Percentiles rank a stretch among this genome's conserved stretches.
These are phyloP conservation scores for Himalopsyche kuldschensis DNA, from an alignment of 2,888 invertebrate genomes.

Conservation along the genomic window DNA sequence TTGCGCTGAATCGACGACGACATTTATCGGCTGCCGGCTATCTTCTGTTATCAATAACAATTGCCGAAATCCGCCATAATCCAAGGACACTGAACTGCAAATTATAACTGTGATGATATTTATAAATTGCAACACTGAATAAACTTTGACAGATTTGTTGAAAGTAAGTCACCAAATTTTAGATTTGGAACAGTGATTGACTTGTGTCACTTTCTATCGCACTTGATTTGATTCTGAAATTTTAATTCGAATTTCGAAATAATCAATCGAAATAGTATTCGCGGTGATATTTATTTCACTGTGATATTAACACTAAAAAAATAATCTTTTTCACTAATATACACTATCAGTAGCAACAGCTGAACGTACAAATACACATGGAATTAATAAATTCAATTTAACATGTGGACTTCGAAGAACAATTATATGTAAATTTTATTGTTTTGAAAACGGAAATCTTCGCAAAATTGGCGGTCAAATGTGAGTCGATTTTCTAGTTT, in stretches of 20 bases:
- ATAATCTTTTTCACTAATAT: neutral
- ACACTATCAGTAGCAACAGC: neutral
- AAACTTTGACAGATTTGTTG: neutral
- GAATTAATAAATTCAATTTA: neutral
- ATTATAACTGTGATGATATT: neutral
- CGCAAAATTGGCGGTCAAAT: neutral
- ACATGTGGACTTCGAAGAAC: neutral
- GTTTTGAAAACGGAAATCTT: neutral
- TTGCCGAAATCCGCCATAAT: neutral
- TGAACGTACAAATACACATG: neutral
- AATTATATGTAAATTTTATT: neutral
- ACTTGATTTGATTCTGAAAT: neutral
- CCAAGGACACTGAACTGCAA: neutral
- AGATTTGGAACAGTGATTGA: no score
- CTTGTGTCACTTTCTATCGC: neutral
- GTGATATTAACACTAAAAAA: no score
- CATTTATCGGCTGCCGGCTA: neutral
- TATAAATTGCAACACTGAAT: neutral
- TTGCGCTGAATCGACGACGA: conserved; percentile 46
- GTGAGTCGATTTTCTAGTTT: neutral
- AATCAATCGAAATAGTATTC: neutral
- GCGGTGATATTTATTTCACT: no score
- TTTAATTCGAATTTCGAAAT: neutral
- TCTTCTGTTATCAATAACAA: neutral
- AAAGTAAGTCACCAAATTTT: neutral